Percentiles rank a stretch among this genome's conserved stretches.
phyloP scores from a whole-genome alignment of 2,888 invertebrate species.

The Cheilosia soror region DNA sequence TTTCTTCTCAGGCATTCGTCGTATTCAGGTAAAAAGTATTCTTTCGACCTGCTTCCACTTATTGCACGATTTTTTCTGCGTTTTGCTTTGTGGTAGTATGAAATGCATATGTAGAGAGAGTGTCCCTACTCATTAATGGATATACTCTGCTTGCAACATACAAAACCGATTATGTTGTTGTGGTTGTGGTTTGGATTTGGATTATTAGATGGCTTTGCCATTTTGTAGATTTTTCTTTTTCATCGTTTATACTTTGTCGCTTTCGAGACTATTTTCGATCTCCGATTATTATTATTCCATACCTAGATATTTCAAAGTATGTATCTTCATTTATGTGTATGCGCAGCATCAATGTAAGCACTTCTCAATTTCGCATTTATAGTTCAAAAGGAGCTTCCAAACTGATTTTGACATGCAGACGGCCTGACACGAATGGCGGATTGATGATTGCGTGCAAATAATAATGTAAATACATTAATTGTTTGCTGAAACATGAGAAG shows the following conservation, averaged over 20 bases:
- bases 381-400: background rate
- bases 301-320: background rate
- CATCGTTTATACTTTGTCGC: slow-evolving; percentile 10
- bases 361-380: slow-evolving; percentile 31
- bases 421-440: background rate
- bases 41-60: too few species aligned
- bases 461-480: slow-evolving; percentile 21
- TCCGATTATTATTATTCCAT: slow-evolving; percentile 9
- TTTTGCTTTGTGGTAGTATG: too few species aligned
- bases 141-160: slow-evolving; percentile 45
- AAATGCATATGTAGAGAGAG: too few species aligned
- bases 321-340: background rate
- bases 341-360: background rate
- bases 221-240: slow-evolving; percentile 24
- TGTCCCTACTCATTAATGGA: too few species aligned
- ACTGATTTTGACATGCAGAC: background rate
- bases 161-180: slow-evolving; percentile 52
- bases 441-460: slow-evolving; percentile 43
- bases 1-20: too few species aligned
- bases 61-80: too few species aligned
- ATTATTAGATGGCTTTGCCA: slow-evolving; percentile 19
- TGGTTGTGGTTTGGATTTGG: slow-evolving; percentile 31
- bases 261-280: slow-evolving; percentile 3
- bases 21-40: too few species aligned
- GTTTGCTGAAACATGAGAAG: background rate